These are phyloP conservation scores for Drosophila mettleri DNA, from an alignment of 2,888 invertebrate genomes.

Conservation along the genomic window DNA sequence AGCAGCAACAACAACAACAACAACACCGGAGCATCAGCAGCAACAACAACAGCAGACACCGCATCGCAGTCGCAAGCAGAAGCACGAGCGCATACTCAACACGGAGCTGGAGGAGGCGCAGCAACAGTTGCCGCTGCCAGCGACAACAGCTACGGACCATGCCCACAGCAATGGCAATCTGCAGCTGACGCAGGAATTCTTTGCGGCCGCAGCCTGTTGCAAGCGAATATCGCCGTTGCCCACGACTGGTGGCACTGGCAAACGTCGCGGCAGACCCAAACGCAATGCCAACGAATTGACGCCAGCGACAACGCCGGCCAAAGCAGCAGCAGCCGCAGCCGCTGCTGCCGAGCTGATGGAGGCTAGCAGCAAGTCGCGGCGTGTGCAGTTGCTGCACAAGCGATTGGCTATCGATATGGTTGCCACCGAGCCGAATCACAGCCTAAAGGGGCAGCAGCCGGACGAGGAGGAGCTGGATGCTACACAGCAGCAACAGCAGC, in stretches of 20 bases:
- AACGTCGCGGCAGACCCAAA: slow-evolving; percentile 86
- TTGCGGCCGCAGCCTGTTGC: slow-evolving; percentile 3
- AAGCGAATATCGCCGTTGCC: slow-evolving; percentile 11
- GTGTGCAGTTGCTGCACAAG: slow-evolving; percentile 82
- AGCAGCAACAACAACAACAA: slow-evolving; percentile 22
- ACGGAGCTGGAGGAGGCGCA: slow-evolving; percentile 74
- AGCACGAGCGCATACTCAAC: slow-evolving; percentile 78
- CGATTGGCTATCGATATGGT: slow-evolving; percentile 84
- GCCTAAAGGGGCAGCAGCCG: background rate
- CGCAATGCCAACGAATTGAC: slow-evolving; percentile 70
- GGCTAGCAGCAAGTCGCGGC: slow-evolving; percentile 72
- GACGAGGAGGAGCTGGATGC: slow-evolving; percentile 12
- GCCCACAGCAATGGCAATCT: slow-evolving; percentile 48
- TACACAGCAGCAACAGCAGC: background rate
- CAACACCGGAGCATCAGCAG: slow-evolving; percentile 16
- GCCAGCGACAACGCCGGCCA: slow-evolving; percentile 8
- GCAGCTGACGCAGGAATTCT: slow-evolving; percentile 20
- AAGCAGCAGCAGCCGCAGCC: slow-evolving; percentile 9
- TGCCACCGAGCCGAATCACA: slow-evolving; percentile 20
- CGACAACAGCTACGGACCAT: slow-evolving; percentile 36
- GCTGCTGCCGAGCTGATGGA: slow-evolving; percentile 3
- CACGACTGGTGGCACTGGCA: slow-evolving; percentile 39
- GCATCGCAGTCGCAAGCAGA: slow-evolving; percentile 81
- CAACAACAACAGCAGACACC: slow-evolving; percentile 26
- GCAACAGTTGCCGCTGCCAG: slow-evolving; percentile 27